Conservation (phyloP, 2,113 vertebrate species). For the Procapra przewalskii region DNA sequence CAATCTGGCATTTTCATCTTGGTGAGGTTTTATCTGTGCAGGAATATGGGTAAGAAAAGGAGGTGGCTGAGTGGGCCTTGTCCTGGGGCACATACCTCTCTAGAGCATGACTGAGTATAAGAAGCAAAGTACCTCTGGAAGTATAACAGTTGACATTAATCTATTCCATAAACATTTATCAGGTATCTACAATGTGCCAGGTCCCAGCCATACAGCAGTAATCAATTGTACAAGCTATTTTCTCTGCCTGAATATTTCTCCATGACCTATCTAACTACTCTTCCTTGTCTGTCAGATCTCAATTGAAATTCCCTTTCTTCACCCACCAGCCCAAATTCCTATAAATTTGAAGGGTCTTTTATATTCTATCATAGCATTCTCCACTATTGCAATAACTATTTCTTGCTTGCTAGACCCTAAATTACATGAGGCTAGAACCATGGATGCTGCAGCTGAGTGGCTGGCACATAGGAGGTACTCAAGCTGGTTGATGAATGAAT, state of each 20-base stretch:
- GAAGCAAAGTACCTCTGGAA: neutral
- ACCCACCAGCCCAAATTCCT: neutral
- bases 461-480: neutral
- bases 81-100: neutral
- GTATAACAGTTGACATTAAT: neutral
- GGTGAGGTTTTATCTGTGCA: neutral
- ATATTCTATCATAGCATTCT: neutral
- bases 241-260: neutral
- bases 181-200: neutral
- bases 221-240: neutral
- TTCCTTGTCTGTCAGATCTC: neutral
- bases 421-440: neutral
- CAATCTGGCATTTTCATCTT: neutral
- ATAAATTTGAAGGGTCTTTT: neutral
- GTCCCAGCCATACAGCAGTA: neutral
- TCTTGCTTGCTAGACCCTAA: neutral
- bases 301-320: neutral
- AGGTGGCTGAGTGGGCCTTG: neutral
- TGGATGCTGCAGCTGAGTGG: neutral
- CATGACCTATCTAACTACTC: neutral
- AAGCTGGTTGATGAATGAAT: neutral
- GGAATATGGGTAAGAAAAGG: neutral
- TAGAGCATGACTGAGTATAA: neutral
- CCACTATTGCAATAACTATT: neutral
- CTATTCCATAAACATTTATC: slow-evolving; percentile 1